A percentile compares a stretch with the other conserved stretches of the same genome.
These are phyloP conservation scores for Rattus rattus DNA, from an alignment of 2,113 vertebrate genomes.

Conservation along the genomic window DNA sequence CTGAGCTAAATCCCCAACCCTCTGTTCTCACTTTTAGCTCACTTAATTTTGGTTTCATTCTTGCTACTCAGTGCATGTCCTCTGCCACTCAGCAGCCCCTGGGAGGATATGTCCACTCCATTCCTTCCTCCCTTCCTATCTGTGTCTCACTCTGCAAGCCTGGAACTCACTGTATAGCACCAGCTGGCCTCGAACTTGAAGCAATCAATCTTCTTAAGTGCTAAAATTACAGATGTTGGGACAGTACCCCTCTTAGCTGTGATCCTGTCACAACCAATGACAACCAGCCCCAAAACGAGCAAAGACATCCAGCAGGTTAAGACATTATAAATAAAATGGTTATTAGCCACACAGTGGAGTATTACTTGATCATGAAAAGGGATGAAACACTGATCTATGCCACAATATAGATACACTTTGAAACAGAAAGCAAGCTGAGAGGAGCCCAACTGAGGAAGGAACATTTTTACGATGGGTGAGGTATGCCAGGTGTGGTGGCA, in stretches of 20 bases:
- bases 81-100: background rate
- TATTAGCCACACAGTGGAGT: background rate
- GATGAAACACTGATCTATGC: background rate
- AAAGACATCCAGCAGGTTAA: background rate
- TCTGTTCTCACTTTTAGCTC: too few relatives aligned
- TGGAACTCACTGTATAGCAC: background rate
- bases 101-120: rapidly evolving
- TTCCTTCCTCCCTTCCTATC: background rate
- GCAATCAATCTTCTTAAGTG: too few relatives aligned
- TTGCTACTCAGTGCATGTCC: background rate
- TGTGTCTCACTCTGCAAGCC: background rate
- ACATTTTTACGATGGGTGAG: background rate
- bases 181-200: background rate
- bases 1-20: too few relatives aligned
- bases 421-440: background rate
- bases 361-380: background rate
- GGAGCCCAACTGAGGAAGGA: background rate
- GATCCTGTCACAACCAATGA: background rate
- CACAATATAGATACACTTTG: background rate
- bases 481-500: too few relatives aligned
- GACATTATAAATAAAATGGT: background rate
- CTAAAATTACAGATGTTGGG: background rate
- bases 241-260: background rate
- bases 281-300: background rate
- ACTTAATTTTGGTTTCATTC: background rate